Evolutionary conservation across 2,797 vertebrate genomes (phyloP), one percentile per base, ranked within the genome.

Genomic region (Ataeniobius toweri): DNA sequence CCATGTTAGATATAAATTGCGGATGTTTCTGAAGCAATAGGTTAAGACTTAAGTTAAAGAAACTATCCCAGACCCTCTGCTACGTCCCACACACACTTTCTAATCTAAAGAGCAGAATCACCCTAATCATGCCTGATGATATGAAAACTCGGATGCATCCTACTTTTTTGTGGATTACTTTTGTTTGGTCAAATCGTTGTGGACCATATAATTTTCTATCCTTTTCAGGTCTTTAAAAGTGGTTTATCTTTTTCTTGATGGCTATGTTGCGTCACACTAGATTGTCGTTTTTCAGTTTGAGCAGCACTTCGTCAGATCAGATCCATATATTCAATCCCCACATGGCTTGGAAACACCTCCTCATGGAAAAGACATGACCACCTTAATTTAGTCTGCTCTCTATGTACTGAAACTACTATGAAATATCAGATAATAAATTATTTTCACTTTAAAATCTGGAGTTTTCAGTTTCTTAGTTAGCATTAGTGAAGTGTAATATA

Each of bases 341-440:
- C 86, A 94, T 93, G 93, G 94, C 93, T 94, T 94, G 73, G 46
- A 93, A 89, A 93, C 86, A 91, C 80, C 83, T 80, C 87, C 31
- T 85, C 74, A 79, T 80, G 83, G 78, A 90, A 86, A 89, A 89
- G 80, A 90, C 82, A 56, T 76, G 68, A 72, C 68, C 76, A 80
- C 74, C 67, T 53, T 83, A 70, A 18, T 71, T 75, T 69, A 78
- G 75, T 83, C 84, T 86, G 81, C 75, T 79, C 77, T 89, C 50
- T 70, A 84, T 86, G 85, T 81, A 76, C 77, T 80, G 88, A 89
- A 91, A 92, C 84, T 83, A 81, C 83, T 58, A 77, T 56, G 80
- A 85, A 81, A 84, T 53, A 63, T 82, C 77, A 81, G 73, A 84
- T 88, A 78, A 84, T 74, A 85, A 87, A 75, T 86, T 81, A 79